Base-by-base conservation (phyloP, 2,113 vertebrate genomes). In the Larimichthys polyactis region DNA sequence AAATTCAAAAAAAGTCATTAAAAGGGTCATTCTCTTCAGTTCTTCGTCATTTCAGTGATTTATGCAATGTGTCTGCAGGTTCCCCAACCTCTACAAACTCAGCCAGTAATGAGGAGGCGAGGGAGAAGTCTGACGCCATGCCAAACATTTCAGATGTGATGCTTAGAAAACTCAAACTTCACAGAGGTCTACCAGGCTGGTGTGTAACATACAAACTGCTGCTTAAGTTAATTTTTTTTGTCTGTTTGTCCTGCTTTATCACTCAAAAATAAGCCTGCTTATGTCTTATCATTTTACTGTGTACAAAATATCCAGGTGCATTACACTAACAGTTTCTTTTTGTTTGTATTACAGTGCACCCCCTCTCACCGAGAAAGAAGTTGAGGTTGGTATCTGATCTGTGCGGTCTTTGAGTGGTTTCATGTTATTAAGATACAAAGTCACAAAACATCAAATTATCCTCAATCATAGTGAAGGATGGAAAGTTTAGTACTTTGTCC, bases 301-400 rank as follows among this genome's bases (percentile, higher is more conserved):
- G 3, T 12, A 43, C 20, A 29, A 52, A 22, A 32, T 10, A 7
- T 15, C 3, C 20, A 32, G 27, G 24, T 55, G 9, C 11, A 49
- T 54, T 11, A 55, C n/a, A 71, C 60, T 85, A 79, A 87, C 40
- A 58, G 16, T 14, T 58, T 1, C 19, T 66, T 22, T 83, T 65
- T 81, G 1, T 40, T 93, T 94, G 93, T 54, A 70, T 95, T 96
- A 76, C 95, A 99, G 98, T 40, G 95, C 96, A 7, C 97, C 97
- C 51, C 95, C 97, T 24, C 97, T 99, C 83, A 97, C 96, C 52
- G 98, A 99, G 93, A 99, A 99, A 93, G 98, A 99, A 95, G 96
- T 99, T 64, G 98, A 99, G 96, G 98, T 99, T 91, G 92, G 97
- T 94, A 86, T 88, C 62, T 75, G 32, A 69, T 84, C 29, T 72